Base-by-base conservation (phyloP, 2,888 invertebrate genomes). In the Diplolepis rosae region DNA sequence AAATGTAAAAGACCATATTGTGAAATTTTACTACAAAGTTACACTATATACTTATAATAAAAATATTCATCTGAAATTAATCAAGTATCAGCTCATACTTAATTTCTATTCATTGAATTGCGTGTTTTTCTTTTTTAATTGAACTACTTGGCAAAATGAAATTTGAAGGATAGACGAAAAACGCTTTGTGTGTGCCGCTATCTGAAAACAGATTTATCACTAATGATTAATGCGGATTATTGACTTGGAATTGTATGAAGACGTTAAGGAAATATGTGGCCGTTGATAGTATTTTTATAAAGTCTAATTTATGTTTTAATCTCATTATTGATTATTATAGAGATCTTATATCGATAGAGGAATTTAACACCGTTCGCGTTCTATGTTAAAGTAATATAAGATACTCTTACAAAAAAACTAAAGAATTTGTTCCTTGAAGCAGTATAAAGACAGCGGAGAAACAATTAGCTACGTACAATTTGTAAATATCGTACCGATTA, bases 251-350 rank as follows among this genome's bases (percentile, higher is more conserved):
- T 83, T 80, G 76, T 82, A 83, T 82, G 65, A 76, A 81, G 80
- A 78, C 79, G 81, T 85, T 84, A 80, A 50, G 24, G 28, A 65
- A 69, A 72, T 74, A 71, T 76, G 76, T 81, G 80, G 77, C 80
- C 80, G 82, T 86, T 84, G 76, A 82, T 85, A 83, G 80, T 83
- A 86, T 85, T 85, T 86, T 85, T 86, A 83, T 85, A 85, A 86
- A 84, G 79, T 83, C 75, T 86, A 83, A 81, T 73, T 85, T 85
- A 68, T 74, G 79, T 84, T 84, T 78, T 54, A 76, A 77, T 76
- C n/a, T 68, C 18, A 68, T 69, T 61, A 65, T 30, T 56, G 30
- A 66, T 72, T 27, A 32, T 72, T 51, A 54, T 65, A 68, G 32
- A 68, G 54, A 35, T 39, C 52, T 27, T 56, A 24, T 39, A 68